phyloP scores from a whole-genome alignment of 2,113 vertebrate genomes.

The Phocoena phocoena region DNA sequence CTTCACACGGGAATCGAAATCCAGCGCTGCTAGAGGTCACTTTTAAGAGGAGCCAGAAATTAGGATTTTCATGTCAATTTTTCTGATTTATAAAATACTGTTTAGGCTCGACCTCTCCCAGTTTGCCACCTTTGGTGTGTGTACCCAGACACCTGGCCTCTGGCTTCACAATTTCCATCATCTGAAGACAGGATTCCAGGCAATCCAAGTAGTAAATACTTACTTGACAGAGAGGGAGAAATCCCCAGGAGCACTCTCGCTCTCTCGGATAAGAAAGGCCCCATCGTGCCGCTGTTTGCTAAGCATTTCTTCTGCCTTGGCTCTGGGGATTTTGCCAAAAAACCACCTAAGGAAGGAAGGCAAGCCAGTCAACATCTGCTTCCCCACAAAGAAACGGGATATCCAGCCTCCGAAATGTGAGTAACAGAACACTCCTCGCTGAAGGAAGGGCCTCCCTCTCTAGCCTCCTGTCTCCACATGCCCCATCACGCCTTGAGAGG shows the following conservation, averaged over 20 bases:
- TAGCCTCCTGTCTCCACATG: not conserved
- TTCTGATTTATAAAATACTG: not conserved
- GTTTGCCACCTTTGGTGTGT: not conserved
- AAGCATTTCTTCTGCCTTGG: constrained; percentile 98
- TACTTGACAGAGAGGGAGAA: constrained; percentile 99
- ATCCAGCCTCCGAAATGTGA: not conserved
- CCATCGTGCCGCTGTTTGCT: constrained; percentile 99
- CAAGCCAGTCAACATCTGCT: constrained; percentile 64
- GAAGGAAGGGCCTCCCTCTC: not conserved
- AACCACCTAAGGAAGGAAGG: constrained; percentile 92
- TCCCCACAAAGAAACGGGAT: constrained; percentile 42
- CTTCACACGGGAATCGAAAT: not conserved
- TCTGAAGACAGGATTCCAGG: not conserved
- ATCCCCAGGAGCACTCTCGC: constrained; percentile 98
- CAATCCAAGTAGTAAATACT: constrained; percentile 77
- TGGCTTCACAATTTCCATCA: not conserved
- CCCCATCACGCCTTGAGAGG: not conserved
- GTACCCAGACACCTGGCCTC: not conserved
- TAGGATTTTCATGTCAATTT: not conserved
- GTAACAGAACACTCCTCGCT: not conserved
- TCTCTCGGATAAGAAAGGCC: constrained; percentile 98
- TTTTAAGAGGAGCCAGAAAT: not conserved
- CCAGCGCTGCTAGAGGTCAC: not conserved
- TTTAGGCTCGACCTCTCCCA: not conserved
- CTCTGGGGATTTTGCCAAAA: constrained; percentile 98